These are phyloP conservation scores for Heliconius himera DNA, from an alignment of 1,140 invertebrate species.

Conservation along the genomic window DNA sequence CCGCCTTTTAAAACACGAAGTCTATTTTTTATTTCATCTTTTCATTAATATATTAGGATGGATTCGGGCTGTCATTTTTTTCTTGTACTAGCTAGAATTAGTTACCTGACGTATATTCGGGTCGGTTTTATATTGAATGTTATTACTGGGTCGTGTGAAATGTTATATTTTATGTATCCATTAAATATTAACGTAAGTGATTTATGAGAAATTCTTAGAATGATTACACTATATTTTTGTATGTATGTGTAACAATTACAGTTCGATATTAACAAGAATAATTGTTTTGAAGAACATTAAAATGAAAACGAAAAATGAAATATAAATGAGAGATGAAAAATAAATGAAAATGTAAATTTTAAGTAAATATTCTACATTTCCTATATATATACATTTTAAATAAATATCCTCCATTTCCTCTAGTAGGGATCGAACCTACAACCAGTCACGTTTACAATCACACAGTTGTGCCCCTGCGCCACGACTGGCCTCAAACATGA, in stretches of 20 bases:
- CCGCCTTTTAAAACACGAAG: conserved; percentile 74
- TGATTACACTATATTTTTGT: neutral
- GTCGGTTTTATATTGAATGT: neutral
- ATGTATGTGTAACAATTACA: neutral
- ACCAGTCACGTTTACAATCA: too few relatives aligned
- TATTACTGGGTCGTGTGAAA: conserved; percentile 18
- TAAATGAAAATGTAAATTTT: too few relatives aligned
- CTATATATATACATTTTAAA: too few relatives aligned
- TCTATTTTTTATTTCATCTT: conserved; percentile 70
- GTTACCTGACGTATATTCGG: conserved; percentile 31
- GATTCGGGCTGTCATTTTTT: conserved; percentile 66
- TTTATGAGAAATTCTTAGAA: conserved; percentile 1
- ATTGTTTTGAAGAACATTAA: too few relatives aligned
- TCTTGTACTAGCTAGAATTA: conserved; percentile 33
- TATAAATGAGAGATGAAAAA: too few relatives aligned
- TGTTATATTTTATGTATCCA: conserved; percentile 17
- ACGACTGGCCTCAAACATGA: neutral
- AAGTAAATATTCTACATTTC: too few relatives aligned
- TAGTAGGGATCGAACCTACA: too few relatives aligned
- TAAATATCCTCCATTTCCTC: too few relatives aligned
- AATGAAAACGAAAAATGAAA: too few relatives aligned
- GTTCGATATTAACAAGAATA: neutral
- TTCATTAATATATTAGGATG: conserved; percentile 78
- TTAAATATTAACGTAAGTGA: conserved; percentile 16
- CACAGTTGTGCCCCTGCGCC: too few relatives aligned